These are phyloP conservation scores for Aythya baeri DNA, from an alignment of 2,113 vertebrate species.

Conservation along the genomic window DNA sequence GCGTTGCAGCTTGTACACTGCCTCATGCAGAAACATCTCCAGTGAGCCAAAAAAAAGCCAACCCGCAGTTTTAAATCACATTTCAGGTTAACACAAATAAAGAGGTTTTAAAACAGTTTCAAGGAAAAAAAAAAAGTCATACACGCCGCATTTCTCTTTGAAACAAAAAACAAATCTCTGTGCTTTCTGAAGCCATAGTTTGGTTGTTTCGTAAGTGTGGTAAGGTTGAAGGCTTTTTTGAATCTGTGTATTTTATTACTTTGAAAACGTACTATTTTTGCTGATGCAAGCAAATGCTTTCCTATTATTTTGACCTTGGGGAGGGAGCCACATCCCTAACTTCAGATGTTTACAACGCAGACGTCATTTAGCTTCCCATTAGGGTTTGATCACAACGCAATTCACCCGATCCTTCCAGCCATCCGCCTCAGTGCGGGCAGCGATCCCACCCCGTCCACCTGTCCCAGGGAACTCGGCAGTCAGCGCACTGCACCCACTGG, in stretches of 20 bases:
- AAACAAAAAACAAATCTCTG: background rate
- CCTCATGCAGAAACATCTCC: background rate
- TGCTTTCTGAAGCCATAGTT: background rate
- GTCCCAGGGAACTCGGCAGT: background rate
- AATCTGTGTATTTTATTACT: background rate
- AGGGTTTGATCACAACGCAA: background rate
- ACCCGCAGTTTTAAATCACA: background rate
- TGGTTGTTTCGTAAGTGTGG: background rate
- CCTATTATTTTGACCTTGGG: background rate
- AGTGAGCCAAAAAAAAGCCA: background rate
- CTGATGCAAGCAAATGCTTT: background rate
- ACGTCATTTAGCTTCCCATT: background rate
- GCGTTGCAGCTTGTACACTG: background rate
- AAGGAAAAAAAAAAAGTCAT: background rate
- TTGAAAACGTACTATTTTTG: background rate
- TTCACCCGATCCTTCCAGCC: background rate
- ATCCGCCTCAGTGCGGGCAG: background rate
- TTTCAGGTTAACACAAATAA: background rate
- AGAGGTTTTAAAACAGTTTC: background rate
- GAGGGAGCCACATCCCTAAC: background rate
- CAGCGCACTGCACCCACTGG: background rate
- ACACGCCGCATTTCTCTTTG: background rate
- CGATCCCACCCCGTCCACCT: accelerated
- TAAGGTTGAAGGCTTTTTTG: background rate
- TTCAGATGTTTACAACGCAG: background rate